Base-by-base conservation (phyloP, 2,113 vertebrate species). In the Nibea albiflora region DNA sequence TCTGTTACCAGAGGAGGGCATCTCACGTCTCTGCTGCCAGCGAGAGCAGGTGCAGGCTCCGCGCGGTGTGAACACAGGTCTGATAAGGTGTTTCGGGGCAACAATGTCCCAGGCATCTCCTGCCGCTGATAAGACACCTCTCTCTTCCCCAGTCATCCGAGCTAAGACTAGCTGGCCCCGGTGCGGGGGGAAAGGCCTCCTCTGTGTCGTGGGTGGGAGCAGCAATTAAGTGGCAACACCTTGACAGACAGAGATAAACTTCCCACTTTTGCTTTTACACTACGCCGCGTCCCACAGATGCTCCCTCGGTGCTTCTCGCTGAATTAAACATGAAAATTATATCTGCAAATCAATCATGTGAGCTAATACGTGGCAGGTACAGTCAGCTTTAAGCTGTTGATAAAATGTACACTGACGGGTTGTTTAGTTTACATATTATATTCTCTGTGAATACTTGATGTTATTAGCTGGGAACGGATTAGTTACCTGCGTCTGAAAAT, bases 241-340 rank as follows among this genome's bases (percentile, higher is more conserved):
- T 86, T 90, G 86, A 87, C 86, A 73, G 80, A 67, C 71, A 10
- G 5, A 92, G 85, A 88, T 90, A 89, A 86, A 78, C 80, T 15
- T 26, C 42, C 35, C 26, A 20, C 4, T 22, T 58, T 24, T 47
- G 67, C 56, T 66, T 19, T 56, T 20, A 31, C 28, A 42, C 50
- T 2, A 16, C 1, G 28, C 31, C 54, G 7, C 20, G 31, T 78
- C 54, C n/a, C 44, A 78, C 14, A 50, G 73, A 57, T 10, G n/a
- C 63, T 71, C 69, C 52, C 62, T 20, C 7, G 22, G 15, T 39
- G 66, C 10, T 42, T 20, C 53, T 63, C 26, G 1, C 8, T 58
- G 42, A 76, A 44, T 28, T 44, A 76, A 76, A 72, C 49, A 65
- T 20, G 14, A 22, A 17, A 67, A 78, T 52, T 2, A 49, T 31